Evolutionary conservation across 2,888 invertebrate species (phyloP).

Genomic region (Vanessa cardui): DNA sequence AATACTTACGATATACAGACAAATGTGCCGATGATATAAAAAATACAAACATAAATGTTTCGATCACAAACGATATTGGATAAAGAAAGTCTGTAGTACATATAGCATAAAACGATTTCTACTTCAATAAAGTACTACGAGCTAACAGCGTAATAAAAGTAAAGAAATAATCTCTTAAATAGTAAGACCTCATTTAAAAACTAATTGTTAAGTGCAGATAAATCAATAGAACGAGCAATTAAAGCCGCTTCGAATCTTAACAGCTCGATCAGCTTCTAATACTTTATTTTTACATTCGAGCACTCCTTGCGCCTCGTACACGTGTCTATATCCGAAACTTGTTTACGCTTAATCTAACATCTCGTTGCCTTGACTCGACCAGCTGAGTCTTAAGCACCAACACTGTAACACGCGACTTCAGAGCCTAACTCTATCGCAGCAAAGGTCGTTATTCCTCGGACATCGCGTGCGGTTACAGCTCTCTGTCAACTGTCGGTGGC

Average conservation of each 20-base stretch:
- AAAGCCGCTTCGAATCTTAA: slow-evolving; percentile 19
- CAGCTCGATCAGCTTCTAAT: slow-evolving; percentile 4
- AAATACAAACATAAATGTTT: too few species aligned
- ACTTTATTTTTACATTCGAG: slow-evolving; percentile 38
- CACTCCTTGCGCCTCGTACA: slow-evolving; percentile 39
- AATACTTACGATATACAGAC: too few species aligned
- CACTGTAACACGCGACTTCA: background rate
- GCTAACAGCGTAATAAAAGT: background rate
- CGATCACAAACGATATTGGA: too few species aligned
- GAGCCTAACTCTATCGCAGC: background rate
- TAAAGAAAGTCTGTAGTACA: too few species aligned
- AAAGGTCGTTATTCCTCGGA: background rate
- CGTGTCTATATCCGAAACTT: slow-evolving; percentile 51
- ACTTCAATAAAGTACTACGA: background rate
- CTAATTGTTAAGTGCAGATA: slow-evolving; percentile 25
- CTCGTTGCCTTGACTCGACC: slow-evolving; percentile 45
- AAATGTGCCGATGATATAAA: too few species aligned
- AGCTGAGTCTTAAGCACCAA: slow-evolving; percentile 12
- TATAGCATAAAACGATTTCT: too few species aligned
- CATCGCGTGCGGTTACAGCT: slow-evolving; percentile 5
- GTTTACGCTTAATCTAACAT: slow-evolving; percentile 56
- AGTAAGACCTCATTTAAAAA: slow-evolving; percentile 1
- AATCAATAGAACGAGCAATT: slow-evolving; percentile 32
- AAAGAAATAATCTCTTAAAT: background rate
- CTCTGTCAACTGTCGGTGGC: slow-evolving; percentile 8